phyloP scores from a whole-genome alignment of 2,797 vertebrate species.

The Platyrinchus mystaceus region DNA sequence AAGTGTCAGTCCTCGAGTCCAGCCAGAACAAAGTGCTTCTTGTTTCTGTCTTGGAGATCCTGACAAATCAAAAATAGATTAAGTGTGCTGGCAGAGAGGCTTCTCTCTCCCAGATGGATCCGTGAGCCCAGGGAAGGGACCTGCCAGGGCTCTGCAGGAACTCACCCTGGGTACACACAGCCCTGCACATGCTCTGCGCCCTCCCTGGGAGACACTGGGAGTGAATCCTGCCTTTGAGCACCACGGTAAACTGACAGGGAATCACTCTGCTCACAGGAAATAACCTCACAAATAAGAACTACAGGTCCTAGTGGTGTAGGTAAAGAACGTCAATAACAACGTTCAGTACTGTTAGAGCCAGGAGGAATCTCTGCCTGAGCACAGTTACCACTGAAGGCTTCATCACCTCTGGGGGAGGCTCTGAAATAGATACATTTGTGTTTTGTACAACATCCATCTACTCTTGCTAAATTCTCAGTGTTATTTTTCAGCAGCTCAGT shows the following conservation, averaged over 20 bases:
- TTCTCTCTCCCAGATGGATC: not conserved
- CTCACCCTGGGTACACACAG: not conserved
- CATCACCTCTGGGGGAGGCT: not conserved
- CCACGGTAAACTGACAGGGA: not conserved
- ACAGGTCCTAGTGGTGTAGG: not conserved
- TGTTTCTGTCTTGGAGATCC: constrained; percentile 9
- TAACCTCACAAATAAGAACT: not conserved
- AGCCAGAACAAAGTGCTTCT: constrained; percentile 40
- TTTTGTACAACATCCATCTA: not conserved
- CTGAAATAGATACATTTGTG: not conserved
- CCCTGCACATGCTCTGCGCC: not conserved
- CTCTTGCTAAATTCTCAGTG: not conserved
- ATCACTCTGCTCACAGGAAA: not conserved
- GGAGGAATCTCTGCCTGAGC: not conserved
- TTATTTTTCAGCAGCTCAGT: not conserved
- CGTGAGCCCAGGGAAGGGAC: not conserved
- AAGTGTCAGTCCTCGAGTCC: not conserved
- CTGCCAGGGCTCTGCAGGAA: not conserved
- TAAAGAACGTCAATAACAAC: not conserved
- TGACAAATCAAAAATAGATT: constrained; percentile 22
- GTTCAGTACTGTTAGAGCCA: not conserved
- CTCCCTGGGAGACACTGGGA: not conserved
- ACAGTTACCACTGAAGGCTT: not conserved
- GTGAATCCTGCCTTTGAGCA: not conserved
- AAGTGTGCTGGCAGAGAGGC: not conserved